Percentiles rank a stretch among this genome's conserved stretches.
These are phyloP conservation scores for Neolamprologus cancellatus DNA, from an alignment of 2,113 vertebrate genomes.

Conservation along the genomic window DNA sequence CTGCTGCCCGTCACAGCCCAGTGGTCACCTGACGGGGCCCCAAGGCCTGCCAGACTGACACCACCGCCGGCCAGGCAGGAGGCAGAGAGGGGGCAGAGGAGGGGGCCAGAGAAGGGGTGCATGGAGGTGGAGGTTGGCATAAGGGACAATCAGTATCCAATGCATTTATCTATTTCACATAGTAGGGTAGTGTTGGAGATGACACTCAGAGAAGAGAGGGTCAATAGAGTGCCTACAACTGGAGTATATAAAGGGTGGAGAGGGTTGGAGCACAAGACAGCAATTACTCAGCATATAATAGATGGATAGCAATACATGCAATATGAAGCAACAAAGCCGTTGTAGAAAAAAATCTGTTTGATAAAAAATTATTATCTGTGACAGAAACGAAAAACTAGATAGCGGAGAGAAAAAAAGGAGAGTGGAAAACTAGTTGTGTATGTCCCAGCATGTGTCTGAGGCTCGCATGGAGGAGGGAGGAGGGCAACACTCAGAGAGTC, in stretches of 20 bases:
- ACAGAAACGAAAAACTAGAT: slow-evolving; percentile 12
- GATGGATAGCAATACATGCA: background rate
- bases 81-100: slow-evolving; percentile 34
- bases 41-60: slow-evolving; percentile 69
- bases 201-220: background rate
- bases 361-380: slow-evolving; percentile 10
- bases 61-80: slow-evolving; percentile 54
- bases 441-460: slow-evolving; percentile 62
- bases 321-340: background rate
- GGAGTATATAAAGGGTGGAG: background rate
- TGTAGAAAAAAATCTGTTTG: background rate
- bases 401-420: background rate
- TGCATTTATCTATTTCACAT: slow-evolving; percentile 55
- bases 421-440: slow-evolving; percentile 48
- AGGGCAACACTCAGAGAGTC: slow-evolving; percentile 52
- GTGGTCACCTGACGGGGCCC: slow-evolving; percentile 71
- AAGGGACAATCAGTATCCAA: slow-evolving; percentile 46
- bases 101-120: slow-evolving; percentile 17
- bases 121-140: slow-evolving; percentile 53
- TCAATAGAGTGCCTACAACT: background rate
- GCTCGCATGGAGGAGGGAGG: slow-evolving; percentile 28
- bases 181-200: background rate
- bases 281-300: slow-evolving; percentile 23
- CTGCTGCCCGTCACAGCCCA: slow-evolving; percentile 73
- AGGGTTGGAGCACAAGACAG: background rate